Percentiles rank a stretch among this genome's conserved stretches.
Evolutionary conservation across 1,140 invertebrate genomes (phyloP).

Genomic region (Drosophila tsacasi): DNA sequence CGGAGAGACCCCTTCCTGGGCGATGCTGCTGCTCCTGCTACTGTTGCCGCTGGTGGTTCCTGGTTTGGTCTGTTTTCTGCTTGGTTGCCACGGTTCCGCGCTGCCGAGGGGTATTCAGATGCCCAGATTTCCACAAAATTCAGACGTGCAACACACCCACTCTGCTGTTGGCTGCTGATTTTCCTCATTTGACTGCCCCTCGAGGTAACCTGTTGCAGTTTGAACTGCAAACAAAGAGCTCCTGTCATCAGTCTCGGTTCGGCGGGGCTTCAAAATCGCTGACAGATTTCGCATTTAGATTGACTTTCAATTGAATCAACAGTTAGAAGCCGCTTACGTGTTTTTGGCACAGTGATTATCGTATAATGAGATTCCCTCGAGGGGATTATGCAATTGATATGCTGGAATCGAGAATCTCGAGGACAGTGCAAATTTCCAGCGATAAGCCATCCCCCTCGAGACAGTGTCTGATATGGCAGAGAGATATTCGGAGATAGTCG

Average conservation of each 20-base stretch:
- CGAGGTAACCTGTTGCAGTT: conserved; percentile 35
- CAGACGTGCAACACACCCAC: neutral
- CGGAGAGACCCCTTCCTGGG: neutral
- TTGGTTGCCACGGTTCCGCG: neutral
- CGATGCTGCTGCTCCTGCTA: neutral
- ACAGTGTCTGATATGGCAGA: neutral
- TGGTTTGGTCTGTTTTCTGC: neutral
- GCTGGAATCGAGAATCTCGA: neutral
- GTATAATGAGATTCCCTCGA: conserved; percentile 11
- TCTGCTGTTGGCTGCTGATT: neutral
- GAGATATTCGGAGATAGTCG: neutral
- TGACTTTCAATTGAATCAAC: conserved; percentile 17
- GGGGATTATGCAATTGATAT: conserved; percentile 21
- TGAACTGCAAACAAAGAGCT: conserved; percentile 16
- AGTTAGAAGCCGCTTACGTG: conserved; percentile 36
- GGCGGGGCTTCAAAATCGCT: neutral
- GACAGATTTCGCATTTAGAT: conserved; percentile 20
- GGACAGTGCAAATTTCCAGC: neutral
- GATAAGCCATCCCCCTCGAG: conserved; percentile 5
- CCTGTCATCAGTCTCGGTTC: neutral
- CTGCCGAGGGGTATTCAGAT: neutral
- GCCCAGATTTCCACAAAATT: neutral
- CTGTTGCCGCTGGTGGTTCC: neutral
- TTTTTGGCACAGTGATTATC: neutral
- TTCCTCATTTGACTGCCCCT: conserved; percentile 19